phyloP scores from a whole-genome alignment of 2,888 invertebrate species.

The Eledona agricola region DNA sequence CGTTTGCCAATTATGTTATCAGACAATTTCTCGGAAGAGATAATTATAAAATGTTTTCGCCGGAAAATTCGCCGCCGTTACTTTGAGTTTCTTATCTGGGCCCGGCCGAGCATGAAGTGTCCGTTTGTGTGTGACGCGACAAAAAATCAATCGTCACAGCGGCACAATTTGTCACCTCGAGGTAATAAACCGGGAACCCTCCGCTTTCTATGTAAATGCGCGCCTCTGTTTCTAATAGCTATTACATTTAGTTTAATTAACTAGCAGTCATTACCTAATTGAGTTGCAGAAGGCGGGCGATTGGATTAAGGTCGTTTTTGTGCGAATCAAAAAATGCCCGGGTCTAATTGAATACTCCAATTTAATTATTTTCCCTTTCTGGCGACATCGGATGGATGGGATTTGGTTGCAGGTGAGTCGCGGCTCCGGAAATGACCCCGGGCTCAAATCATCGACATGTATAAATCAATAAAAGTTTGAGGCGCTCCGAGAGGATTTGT shows the following conservation, averaged over 20 bases:
- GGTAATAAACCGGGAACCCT: slow-evolving; percentile 42
- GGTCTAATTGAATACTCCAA: slow-evolving; percentile 40
- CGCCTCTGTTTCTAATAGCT: slow-evolving; percentile 52
- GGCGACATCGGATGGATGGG: slow-evolving; percentile 4
- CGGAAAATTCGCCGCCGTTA: neutral
- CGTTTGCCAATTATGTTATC: slow-evolving; percentile 42
- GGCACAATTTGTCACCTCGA: slow-evolving; percentile 37
- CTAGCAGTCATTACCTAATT: slow-evolving; percentile 56
- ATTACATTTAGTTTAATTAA: slow-evolving; percentile 57
- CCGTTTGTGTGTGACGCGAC: too few relatives aligned
- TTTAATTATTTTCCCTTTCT: slow-evolving; percentile 21
- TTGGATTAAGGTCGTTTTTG: slow-evolving; percentile 41
- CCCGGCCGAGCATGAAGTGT: too few relatives aligned
- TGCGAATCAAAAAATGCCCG: slow-evolving; percentile 28
- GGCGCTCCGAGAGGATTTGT: slow-evolving; percentile 26
- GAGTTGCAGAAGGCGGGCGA: slow-evolving; percentile 45
- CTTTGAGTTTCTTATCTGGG: neutral
- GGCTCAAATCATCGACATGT: slow-evolving; percentile 9
- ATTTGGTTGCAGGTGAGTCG: slow-evolving; percentile 26
- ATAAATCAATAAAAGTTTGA: slow-evolving; percentile 26
- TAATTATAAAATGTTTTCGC: slow-evolving; percentile 36
- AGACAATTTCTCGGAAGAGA: slow-evolving; percentile 37
- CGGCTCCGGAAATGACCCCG: neutral
- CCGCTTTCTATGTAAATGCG: slow-evolving; percentile 53
- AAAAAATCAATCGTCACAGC: slow-evolving; percentile 38